A percentile compares a stretch with the other conserved stretches of the same genome.
phyloP scores from a whole-genome alignment of 2,113 vertebrate species.

The Oreochromis niloticus region DNA sequence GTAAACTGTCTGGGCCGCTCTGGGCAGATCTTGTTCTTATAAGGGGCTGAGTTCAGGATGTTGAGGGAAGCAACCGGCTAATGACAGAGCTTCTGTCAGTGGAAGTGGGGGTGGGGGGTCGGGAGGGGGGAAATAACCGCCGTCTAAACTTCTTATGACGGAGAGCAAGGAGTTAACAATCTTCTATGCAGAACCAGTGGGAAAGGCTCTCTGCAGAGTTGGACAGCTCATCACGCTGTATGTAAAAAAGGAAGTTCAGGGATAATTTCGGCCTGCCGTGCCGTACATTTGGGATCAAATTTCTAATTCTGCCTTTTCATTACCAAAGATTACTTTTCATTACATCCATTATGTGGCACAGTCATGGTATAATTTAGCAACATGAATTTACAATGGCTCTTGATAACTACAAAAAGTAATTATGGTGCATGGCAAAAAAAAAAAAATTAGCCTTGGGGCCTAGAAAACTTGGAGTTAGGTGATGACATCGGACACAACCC shows the following conservation, averaged over 20 bases:
- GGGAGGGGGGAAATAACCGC: not conserved
- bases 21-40: slow-evolving; percentile 58
- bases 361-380: slow-evolving; percentile 56
- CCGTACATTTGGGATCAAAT: slow-evolving; percentile 59
- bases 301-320: slow-evolving; percentile 67
- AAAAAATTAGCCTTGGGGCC: not conserved
- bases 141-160: not conserved
- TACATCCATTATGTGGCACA: slow-evolving; percentile 47
- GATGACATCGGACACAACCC: slow-evolving; percentile 15
- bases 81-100: slow-evolving; percentile 19
- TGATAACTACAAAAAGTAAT: slow-evolving; percentile 44
- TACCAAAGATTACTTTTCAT: slow-evolving; percentile 69
- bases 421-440: slow-evolving; percentile 1
- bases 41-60: slow-evolving; percentile 57
- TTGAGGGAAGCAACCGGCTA: slow-evolving; percentile 40
- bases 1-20: slow-evolving; percentile 63
- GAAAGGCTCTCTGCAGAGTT: slow-evolving; percentile 60
- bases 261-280: slow-evolving; percentile 50
- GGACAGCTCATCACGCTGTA: slow-evolving; percentile 56
- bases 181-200: slow-evolving; percentile 32
- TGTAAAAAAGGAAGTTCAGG: slow-evolving; percentile 64
- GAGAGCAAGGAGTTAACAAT: slow-evolving; percentile 55
- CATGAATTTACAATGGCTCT: slow-evolving; percentile 31
- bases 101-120: not conserved
- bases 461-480: not conserved